These are phyloP conservation scores for Narcine bancroftii DNA, from an alignment of 2,113 vertebrate species.

Conservation along the genomic window DNA sequence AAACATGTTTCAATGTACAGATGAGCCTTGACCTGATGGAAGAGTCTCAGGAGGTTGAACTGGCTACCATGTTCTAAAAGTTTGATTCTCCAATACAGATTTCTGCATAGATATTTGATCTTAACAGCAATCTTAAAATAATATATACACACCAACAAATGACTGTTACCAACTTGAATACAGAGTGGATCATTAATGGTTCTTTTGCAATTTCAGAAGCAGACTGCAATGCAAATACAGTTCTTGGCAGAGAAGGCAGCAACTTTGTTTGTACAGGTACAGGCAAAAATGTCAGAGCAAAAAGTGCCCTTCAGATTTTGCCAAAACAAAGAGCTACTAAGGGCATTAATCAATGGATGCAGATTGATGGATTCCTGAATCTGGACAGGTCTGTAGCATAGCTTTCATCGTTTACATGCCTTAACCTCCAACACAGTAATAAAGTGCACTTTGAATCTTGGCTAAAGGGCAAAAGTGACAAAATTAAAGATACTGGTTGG, in stretches of 20 bases:
- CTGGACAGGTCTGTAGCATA: slow-evolving; percentile 1
- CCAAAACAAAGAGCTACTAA: slow-evolving; percentile 9
- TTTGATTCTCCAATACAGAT: too few relatives aligned
- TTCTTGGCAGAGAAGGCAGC: not conserved
- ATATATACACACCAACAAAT: not conserved
- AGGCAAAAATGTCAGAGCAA: not conserved
- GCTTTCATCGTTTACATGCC: slow-evolving; percentile 34
- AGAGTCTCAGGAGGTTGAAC: not conserved
- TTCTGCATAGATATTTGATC: not conserved
- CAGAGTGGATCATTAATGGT: not conserved
- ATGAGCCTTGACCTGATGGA: not conserved
- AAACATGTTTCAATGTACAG: not conserved
- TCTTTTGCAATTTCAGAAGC: not conserved
- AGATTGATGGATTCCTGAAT: slow-evolving; percentile 14
- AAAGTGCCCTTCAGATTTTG: slow-evolving; percentile 28
- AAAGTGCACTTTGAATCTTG: slow-evolving; percentile 15
- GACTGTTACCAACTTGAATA: not conserved
- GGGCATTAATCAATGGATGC: not conserved
- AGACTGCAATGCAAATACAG: not conserved
- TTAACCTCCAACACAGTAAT: not conserved
- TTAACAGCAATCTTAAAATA: not conserved
- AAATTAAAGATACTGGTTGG: slow-evolving; percentile 29
- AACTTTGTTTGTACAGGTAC: not conserved
- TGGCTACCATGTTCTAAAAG: not conserved
- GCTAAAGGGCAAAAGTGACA: slow-evolving; percentile 18